Base-by-base conservation (phyloP, 1,140 invertebrate genomes). In the Drosophila elegans region DNA sequence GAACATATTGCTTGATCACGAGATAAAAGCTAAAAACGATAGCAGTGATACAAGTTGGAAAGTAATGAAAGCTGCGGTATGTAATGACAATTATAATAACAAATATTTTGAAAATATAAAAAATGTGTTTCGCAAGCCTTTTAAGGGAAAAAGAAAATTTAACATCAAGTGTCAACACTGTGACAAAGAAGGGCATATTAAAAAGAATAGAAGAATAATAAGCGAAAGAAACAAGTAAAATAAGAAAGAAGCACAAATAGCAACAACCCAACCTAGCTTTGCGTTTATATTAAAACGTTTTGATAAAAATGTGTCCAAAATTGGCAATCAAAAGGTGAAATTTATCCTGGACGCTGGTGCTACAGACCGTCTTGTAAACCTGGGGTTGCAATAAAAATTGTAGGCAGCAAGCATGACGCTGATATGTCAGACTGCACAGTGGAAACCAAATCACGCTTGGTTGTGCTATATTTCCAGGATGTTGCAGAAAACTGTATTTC, bases 1-100 rank as follows among this genome's bases (percentile, higher is more conserved):
- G n/a, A n/a, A n/a, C n/a, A n/a, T n/a, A n/a, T n/a, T 92, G 3
- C 68, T 93, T 13, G 92, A 93, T 60, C 84, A 93, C 48, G 92
- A 93, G 71, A 79, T 90, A 16, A 93, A 93, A 73, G 53, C 92
- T 27, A 85, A 61, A 64, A 78, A 74, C 34, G 82, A 82, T 48
- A 53, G 51, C 11, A 75, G 59, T 11, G 78, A 82, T 41, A 86
- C 85, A n/a, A 85, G 78, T 45, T 48, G 25, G 21, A 91, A 88
- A 74, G 73, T 82, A 16, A 39, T 85, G n/a, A 75, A 73, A 54
- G 48, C 54, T 36, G 9, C 5, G 5, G 13, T 42, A 16, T 42
- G 7, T 6, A 7, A 55, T 42, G 9, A 42, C 5, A 27, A 27
- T 29, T 29, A 39, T 55, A 54, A 27, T 25, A 12, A 39, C 12